Evolutionary conservation across 1,140 invertebrate genomes (phyloP).

Genomic region (Brachionus plicatilis): DNA sequence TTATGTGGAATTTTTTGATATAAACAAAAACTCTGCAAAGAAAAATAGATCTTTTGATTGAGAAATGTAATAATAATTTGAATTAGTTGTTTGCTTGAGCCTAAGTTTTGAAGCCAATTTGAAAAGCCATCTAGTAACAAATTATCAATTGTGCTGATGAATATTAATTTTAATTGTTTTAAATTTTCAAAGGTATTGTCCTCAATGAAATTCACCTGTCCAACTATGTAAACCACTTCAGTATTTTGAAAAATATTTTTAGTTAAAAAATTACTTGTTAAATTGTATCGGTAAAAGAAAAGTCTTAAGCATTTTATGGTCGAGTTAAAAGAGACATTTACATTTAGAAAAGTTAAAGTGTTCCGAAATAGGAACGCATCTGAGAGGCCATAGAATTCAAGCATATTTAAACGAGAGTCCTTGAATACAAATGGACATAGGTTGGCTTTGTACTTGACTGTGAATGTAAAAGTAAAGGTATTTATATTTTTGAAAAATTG

Average conservation of each 20-base stretch:
- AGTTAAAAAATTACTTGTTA: not conserved
- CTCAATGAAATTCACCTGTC: not conserved
- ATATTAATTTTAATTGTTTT: not conserved
- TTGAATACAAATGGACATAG: not conserved
- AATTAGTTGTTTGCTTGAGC: not conserved
- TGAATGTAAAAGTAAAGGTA: not conserved
- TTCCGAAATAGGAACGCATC: not conserved
- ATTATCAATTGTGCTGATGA: no score
- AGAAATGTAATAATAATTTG: not conserved
- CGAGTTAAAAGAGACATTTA: not conserved
- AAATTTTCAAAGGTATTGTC: not conserved
- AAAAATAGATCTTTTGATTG: not conserved
- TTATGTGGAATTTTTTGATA: not conserved
- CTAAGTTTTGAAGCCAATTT: not conserved
- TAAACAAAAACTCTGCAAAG: not conserved
- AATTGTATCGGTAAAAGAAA: not conserved
- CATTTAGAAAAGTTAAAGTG: not conserved
- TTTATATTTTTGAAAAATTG: no score
- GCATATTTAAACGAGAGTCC: not conserved
- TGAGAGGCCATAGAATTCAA: not conserved
- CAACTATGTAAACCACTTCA: not conserved
- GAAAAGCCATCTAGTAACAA: not conserved
- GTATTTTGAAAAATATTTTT: not conserved
- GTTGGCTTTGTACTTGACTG: not conserved
- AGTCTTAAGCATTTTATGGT: not conserved